Evolutionary conservation across 2,113 vertebrate species (phyloP).

Genomic region (Sialia sialis): DNA sequence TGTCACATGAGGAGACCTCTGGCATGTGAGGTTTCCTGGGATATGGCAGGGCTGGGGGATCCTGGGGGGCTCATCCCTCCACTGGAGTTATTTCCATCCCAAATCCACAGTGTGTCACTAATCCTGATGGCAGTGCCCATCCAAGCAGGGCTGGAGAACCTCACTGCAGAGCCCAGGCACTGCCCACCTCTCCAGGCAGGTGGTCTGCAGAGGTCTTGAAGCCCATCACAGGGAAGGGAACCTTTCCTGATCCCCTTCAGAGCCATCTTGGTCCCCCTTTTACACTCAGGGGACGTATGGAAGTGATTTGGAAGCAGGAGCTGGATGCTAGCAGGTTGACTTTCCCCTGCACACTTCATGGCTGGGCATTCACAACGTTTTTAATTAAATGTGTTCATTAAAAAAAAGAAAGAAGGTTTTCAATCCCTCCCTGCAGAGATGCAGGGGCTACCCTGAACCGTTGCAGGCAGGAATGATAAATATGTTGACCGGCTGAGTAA

Average conservation of each 20-base stretch:
- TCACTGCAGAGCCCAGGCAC: neutral
- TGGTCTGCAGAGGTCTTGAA: neutral
- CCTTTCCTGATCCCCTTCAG: neutral
- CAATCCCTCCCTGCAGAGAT: conserved; percentile 15
- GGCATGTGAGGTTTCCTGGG: neutral
- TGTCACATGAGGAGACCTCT: rapidly evolving
- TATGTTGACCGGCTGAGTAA: conserved; percentile 41
- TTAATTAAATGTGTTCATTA: conserved; percentile 57
- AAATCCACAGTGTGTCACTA: rapidly evolving
- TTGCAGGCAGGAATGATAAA: conserved; percentile 61
- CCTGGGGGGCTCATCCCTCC: neutral
- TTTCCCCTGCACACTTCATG: neutral
- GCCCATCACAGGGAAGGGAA: rapidly evolving
- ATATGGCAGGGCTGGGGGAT: neutral
- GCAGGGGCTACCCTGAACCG: conserved; percentile 19
- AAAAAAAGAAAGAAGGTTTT: conserved; percentile 29
- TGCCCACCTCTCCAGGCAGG: neutral
- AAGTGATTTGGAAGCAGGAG: neutral
- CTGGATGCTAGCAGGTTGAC: neutral
- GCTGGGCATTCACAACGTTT: neutral
- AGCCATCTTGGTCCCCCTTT: neutral
- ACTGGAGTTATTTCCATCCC: neutral
- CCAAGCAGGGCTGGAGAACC: neutral
- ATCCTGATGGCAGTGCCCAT: neutral
- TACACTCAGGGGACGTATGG: neutral